phyloP scores from a whole-genome alignment of 2,113 vertebrate species.

The Tychaedon coryphoeus region DNA sequence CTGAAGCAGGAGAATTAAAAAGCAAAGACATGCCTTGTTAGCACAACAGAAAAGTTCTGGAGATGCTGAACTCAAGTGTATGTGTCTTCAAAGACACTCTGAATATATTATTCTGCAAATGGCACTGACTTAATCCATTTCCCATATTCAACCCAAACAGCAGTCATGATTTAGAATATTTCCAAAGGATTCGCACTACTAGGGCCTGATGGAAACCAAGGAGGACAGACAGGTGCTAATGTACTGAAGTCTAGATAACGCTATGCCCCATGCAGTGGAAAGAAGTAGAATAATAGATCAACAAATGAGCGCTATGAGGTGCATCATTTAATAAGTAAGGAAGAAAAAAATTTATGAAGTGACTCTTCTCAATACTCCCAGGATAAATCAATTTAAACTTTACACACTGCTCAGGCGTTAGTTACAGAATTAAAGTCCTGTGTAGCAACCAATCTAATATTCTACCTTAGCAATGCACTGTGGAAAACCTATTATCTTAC shows the following conservation, averaged over 20 bases:
- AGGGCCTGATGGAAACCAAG: accelerated
- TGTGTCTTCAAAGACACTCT: not conserved
- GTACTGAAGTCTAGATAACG: not conserved
- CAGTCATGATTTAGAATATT: not conserved
- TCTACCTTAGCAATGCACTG: not conserved
- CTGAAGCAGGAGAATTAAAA: not conserved
- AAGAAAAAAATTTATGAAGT: not conserved
- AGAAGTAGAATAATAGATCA: not conserved
- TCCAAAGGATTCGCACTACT: not conserved
- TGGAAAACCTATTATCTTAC: not conserved
- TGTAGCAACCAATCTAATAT: not conserved
- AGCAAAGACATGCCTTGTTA: not conserved
- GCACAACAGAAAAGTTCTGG: not conserved
- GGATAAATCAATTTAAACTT: conserved; percentile 19
- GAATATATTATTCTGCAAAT: not conserved
- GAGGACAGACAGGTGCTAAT: not conserved
- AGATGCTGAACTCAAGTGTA: accelerated
- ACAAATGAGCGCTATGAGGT: not conserved
- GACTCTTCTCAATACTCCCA: not conserved
- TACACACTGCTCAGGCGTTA: not conserved
- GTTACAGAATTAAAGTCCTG: not conserved
- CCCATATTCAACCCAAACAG: not conserved
- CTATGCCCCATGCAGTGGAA: not conserved
- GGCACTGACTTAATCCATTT: not conserved
- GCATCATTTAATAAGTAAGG: not conserved